phyloP scores from a whole-genome alignment of 2,888 invertebrate genomes.

The Watsonalla cultraria region DNA sequence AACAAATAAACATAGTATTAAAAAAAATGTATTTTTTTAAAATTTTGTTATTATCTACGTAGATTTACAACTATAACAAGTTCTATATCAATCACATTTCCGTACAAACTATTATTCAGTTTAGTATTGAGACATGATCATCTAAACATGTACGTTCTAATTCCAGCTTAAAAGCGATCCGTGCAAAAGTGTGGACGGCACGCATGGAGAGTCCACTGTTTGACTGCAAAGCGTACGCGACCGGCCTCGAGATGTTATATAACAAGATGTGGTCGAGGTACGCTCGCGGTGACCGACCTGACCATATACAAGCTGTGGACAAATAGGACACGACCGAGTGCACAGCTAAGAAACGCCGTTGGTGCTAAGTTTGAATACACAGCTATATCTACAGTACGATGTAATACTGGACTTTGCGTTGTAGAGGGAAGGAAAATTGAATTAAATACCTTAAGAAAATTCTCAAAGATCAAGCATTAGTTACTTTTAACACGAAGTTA shows the following conservation, averaged over 20 bases:
- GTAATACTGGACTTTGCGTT: too few species aligned
- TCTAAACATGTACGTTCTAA: constrained; percentile 5
- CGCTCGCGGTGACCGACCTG: constrained; percentile 87
- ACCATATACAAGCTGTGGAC: constrained; percentile 83
- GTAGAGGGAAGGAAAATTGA: too few species aligned
- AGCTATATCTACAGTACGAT: background rate
- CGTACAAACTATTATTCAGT: too few species aligned
- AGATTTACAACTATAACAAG: too few species aligned
- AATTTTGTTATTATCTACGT: too few species aligned
- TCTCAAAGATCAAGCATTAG: too few species aligned
- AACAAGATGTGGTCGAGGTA: constrained; percentile 93
- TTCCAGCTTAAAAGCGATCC: constrained; percentile 89
- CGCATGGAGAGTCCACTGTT: constrained; percentile 95
- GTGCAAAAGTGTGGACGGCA: constrained; percentile 97
- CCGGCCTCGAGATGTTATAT: constrained; percentile 94
- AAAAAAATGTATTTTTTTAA: too few species aligned
- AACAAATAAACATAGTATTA: too few species aligned
- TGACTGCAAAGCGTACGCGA: constrained; percentile 95
- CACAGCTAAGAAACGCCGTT: constrained; percentile 33
- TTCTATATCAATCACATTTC: too few species aligned
- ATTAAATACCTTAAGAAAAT: too few species aligned
- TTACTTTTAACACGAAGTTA: too few species aligned
- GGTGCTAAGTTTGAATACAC: constrained; percentile 24
- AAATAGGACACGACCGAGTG: constrained; percentile 39
- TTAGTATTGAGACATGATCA: background rate